phyloP scores from a whole-genome alignment of 2,888 invertebrate species.

The Hypomecis punctinalis region DNA sequence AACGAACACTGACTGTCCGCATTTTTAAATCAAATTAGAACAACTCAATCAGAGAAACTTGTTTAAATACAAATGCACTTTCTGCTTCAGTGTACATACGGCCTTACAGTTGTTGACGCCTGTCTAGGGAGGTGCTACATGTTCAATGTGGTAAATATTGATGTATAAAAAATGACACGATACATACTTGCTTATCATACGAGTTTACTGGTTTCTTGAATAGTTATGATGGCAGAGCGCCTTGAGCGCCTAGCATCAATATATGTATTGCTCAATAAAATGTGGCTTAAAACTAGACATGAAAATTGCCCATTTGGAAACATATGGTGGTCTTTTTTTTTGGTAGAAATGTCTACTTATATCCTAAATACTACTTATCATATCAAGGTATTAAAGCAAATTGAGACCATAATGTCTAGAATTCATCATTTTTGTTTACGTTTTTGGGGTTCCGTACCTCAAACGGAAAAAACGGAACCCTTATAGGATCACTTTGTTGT shows the following conservation, averaged over 20 bases:
- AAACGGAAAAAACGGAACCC: too few relatives aligned
- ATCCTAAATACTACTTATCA: neutral
- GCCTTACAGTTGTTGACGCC: slow-evolving; percentile 30
- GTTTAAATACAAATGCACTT: neutral
- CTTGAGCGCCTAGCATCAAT: slow-evolving; percentile 5
- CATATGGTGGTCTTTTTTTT: too few relatives aligned
- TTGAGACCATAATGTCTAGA: too few relatives aligned
- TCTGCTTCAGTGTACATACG: slow-evolving; percentile 1
- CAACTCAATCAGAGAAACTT: neutral
- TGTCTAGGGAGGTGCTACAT: slow-evolving; percentile 38
- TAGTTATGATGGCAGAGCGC: slow-evolving; percentile 15
- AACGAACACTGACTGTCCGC: too few relatives aligned
- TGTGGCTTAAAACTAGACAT: neutral
- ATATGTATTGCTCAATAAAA: slow-evolving; percentile 8
- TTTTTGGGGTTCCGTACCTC: too few relatives aligned
- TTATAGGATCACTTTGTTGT: too few relatives aligned
- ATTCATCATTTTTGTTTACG: too few relatives aligned
- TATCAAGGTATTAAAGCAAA: too few relatives aligned
- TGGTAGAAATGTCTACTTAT: neutral
- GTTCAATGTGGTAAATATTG: slow-evolving; percentile 39
- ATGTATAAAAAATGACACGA: slow-evolving; percentile 39
- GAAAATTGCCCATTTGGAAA: neutral
- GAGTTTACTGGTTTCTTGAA: slow-evolving; percentile 29
- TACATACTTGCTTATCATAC: slow-evolving; percentile 31
- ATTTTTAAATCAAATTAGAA: neutral